Evolutionary conservation across 1,140 invertebrate genomes (phyloP), one percentile per base, ranked within the genome.

Genomic region (Chrysoperla carnea): DNA sequence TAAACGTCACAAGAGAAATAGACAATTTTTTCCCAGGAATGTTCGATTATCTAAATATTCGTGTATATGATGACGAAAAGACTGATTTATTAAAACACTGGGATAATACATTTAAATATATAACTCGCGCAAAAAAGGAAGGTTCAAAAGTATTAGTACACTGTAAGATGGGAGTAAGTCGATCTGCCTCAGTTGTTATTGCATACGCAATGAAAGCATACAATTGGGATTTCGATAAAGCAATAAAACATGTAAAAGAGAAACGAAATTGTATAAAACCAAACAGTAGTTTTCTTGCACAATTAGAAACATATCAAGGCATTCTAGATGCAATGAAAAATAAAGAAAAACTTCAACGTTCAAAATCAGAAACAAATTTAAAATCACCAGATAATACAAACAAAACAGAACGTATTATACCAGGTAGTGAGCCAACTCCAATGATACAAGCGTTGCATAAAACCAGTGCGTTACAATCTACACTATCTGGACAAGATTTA

Each of bases 1-100:
- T 99, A 46, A 99, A 99, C 62, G 90, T 98, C 17, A 96, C 93
- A 4, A 73, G 87, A 55, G 95, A 99, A 67, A 97, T 98, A 48
- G 94, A 98, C 64, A 99, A 98, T 65, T 99, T 98, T 64, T 99
- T 96, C 60, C 93, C 93, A 14, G 90, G 88, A 14, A 87, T 84
- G 64, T 96, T 97, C 62, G 79, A 91, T 58, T 99, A 99, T 57
- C 70, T 87, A 51, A 99, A 98, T 62, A 81, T 98, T 43, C 80
- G 92, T 47, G 92, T 98, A 6, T 94, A 90, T 58, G 95, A 99
- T 58, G 88, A 91, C 56, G 92, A 96, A 60, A 88, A 89, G 60
- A 94, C 92, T 35, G 88, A 97, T 63, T 68, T 99, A 42, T 66
- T 98, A 5, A 90, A 89, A 60, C 84, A 97, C 58, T 98, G 93